Base-by-base conservation (phyloP, 2,113 vertebrate species). In the Anas platyrhynchos region DNA sequence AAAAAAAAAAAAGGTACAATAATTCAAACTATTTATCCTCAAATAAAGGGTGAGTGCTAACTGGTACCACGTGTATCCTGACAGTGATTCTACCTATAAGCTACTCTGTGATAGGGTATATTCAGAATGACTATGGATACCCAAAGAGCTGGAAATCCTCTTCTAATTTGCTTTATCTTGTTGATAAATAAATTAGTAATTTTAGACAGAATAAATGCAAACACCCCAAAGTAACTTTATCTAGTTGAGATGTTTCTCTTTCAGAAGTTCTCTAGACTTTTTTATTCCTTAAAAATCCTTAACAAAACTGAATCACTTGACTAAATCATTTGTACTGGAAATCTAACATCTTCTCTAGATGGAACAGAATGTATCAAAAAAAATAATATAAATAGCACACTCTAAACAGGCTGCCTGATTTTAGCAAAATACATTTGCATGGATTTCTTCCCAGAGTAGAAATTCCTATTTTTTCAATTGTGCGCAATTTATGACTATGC, bases 391-490 rank as follows among this genome's bases (percentile, higher is more conserved):
- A 96, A 86, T 59, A 75, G 34, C 58, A 65, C 66, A 23, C 27
- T 93, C 77, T 76, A 75, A 91, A 86, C 69, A 87, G 90, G 48
- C 79, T 73, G 34, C 54, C 71, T 69, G 66, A 73, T 82, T 92
- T 93, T 62, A 88, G 27, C 56, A 96, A 95, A 96, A 78, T 63
- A 9, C 54, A 87, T 96, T 96, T 96, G 66, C 67, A 97, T 96
- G 83, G 94, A 96, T 93, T 95, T 94, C 50, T 96, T 95, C 36
- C 76, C 36, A 26, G 86, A 83, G 83, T 11, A 91, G 86, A 93
- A 96, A 95, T 91, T 79, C 41, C 31, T 93, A 69, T 92, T 92
- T 96, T 88, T 73, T 83, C 92, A 93, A 78, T 65, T 93, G 86
- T 91, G 32, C 54, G 48, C 87, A 94, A 92, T 94, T 95, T 95